Base-by-base conservation (phyloP, 2,888 invertebrate genomes). In the Neoitamus cyanurus region DNA sequence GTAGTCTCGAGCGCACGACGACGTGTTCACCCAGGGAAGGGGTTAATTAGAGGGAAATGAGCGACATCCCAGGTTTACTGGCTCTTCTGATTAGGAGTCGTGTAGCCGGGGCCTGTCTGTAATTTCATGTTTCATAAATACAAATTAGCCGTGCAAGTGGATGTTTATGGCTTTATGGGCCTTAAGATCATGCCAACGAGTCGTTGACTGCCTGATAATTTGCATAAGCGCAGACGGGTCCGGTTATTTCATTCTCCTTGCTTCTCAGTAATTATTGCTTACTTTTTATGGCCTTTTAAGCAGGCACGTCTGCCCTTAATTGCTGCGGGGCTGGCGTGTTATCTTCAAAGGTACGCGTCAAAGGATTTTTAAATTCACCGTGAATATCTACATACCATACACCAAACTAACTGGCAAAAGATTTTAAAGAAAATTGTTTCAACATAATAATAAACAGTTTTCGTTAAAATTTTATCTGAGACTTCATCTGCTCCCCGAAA, bases 111-210 rank as follows among this genome's bases (percentile, higher is more conserved):
- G 73, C 34, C 34, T 73, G 15, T 73, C 37, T 31, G 20, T 36
- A 73, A 73, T 73, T 73, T 73, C 73, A 34, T 20, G 73, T 34
- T 73, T 73, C 73, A 73, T 73, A 73, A 73, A 73, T 73, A 73
- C 15, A 73, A 73, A 73, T 73, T 73, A 73, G 20, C 73, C 20
- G 73, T n/a, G 34, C 70, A 58, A 58, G 58, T 58, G 25, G 58
- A 58, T 58, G 58, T 58, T 58, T 58, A 58, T 58, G 58, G 58
- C 58, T 58, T 58, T 58, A 58, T 58, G 58, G 58, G 6, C 20
- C 58, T 58, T 58, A 25, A 20, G 25, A 20, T 20, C 25, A 58
- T 58, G 58, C 7, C 6, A 20, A 15, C 20, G 20, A 58, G 3
- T 58, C 25, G 58, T 20, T 58, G 58, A 58, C 20, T 9, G 58